Evolutionary conservation across 2,113 vertebrate species (phyloP), one percentile per base, ranked within the genome.

Genomic region (Catharus bicknelli): DNA sequence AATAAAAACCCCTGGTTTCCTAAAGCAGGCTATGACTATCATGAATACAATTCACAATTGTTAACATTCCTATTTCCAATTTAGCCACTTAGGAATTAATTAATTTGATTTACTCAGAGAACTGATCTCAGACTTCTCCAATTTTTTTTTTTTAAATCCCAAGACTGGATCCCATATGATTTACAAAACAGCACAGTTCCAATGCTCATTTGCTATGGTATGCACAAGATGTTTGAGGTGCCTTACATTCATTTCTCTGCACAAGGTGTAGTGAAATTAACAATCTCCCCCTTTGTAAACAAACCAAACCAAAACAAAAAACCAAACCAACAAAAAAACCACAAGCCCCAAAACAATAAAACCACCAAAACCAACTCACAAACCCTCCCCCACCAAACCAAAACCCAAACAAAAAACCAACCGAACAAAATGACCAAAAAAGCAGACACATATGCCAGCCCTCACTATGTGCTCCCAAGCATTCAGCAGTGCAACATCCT

Each of bases 181-280:
- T 64, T 40, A 64, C 7, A 68, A 25, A 78, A 51, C 10, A 48
- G 5, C 48, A 55, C 23, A 67, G 29, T 42, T 16, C 15, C 19
- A 54, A 20, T 4, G 9, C 4, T 57, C 22, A 51, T 40, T 25
- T 76, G 23, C 54, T 75, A 25, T n/a, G 17, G 48, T 25, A 53
- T 0, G 2, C 34, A 84, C 43, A 75, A 62, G 58, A 76, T 0
- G 0, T 62, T 16, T 13, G 45, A 76, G 54, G 59, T 2, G 0
- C 25, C 1, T 15, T 16, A 43, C 0, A 2, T 20, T 72, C 6
- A 75, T 20, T 81, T 38, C 14, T 53, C 47, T 54, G 51, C 51
- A 84, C 3, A 62, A 13, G 16, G 20, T 21, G 7, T 7, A 72
- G 10, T 5, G 9, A 10, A 63, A 78, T 20, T 78, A 43, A 36